Base-by-base conservation (phyloP, 1,140 invertebrate genomes). In the Dufourea novaeangliae region DNA sequence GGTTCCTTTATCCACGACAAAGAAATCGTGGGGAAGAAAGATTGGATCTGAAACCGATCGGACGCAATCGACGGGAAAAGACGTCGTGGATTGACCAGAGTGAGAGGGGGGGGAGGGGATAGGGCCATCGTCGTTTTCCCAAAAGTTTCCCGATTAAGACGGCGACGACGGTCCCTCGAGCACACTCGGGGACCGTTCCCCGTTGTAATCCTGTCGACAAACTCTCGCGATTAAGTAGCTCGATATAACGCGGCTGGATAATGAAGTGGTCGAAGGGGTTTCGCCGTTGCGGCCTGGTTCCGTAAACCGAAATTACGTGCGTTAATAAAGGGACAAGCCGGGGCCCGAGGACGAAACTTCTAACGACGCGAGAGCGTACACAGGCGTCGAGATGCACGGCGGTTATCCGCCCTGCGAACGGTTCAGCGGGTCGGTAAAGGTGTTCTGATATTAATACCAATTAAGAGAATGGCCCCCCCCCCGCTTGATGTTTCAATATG, bases 81-180 rank as follows among this genome's bases (percentile, higher is more conserved):
- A 50, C 25, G 57, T 22, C 50, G 46, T n/a, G n/a, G n/a, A n/a
- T n/a, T n/a, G n/a, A 11, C 12, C 39, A 11, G 39, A 10, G 39
- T 41, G 6, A 12, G 1, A 14, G 39, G 7, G 11, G 39, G 34
- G 34, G 34, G 34, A 37, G 4, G 10, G 34, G 34, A 10, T 12
- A 12, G n/a, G 39, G 59, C 57, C 50, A 20, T 17, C 32, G 29
- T 27, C 34, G 14, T 14, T 10, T 25, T 54, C 57, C 29, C 14
- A 73, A 78, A 89, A 88, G 80, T 88, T 85, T 84, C 78, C 78
- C 83, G 83, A 86, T 88, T 89, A 85, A 76, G 77, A 59, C 77
- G 62, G 66, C 56, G 20, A 69, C 64, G 10, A 27, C 34, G n/a
- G 20, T 20, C 41, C 41, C 41, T 20, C 41, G 46, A n/a, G n/a